Base-by-base conservation (phyloP, 2,888 invertebrate species). In the Thymelicus sylvestris region DNA sequence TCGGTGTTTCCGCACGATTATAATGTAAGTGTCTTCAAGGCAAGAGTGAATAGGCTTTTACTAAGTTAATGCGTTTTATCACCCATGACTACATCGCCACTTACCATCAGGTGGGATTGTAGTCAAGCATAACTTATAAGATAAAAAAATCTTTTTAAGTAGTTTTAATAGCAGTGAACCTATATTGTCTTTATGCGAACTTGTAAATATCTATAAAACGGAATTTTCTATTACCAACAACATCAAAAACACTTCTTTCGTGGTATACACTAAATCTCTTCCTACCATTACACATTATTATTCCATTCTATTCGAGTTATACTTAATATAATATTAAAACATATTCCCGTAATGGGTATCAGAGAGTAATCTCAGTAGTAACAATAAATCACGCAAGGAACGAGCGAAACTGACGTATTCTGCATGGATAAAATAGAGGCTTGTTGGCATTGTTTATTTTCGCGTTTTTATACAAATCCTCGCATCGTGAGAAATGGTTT, bases 391-490 rank as follows among this genome's bases (percentile, higher is more conserved):
- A 77, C 67, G 68, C 77, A 82, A 82, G 83, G 81, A 86, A 83
- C 81, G 82, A 78, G 79, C 85, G 82, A 86, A 83, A 61, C 71
- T 52, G 70, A 71, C 81, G 78, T 80, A 79, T 85, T 83, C 83
- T 85, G 83, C 86, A 81, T 78, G 84, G 83, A 86, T 89, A 86
- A 86, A 86, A 86, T 81, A 81, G 81, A 79, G 78, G 79, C 77
- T 79, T 82, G 79, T 83, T 78, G 80, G 80, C 81, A 86, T 84
- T 81, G 79, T 82, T 84, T 90, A 88, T 90, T 88, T 88, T 84
- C 83, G 78, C 84, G 80, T 87, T 91, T 91, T 90, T 90, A 88
- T 88, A 82, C 81, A 85, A 85, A 87, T 83, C 81, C 83, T 83
- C 80, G 81, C 81, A 83, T 83, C 83, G 83, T 87, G 86, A 87